A percentile compares a stretch with the other conserved stretches of the same genome.
Conservation (phyloP, 2,113 vertebrate species). For the Nothoprocta pentlandii region DNA sequence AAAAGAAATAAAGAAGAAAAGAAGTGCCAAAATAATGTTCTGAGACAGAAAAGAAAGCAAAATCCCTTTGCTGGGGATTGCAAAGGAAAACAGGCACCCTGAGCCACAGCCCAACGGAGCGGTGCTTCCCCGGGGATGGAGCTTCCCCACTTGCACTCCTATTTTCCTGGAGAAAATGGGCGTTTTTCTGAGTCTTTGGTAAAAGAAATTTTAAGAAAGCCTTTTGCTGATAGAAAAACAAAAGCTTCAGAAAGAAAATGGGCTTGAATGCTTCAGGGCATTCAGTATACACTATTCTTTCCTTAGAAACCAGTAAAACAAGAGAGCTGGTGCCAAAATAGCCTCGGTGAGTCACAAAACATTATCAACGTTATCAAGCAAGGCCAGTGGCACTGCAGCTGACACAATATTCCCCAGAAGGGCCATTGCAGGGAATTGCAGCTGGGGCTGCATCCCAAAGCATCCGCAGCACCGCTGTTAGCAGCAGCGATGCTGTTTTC, state of each 20-base stretch:
- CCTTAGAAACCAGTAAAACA: background rate
- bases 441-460: no score
- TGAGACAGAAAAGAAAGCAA: background rate
- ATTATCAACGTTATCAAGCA: background rate
- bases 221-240: background rate
- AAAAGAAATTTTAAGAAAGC: background rate
- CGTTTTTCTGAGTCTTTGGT: background rate
- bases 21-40: background rate
- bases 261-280: background rate
- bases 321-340: constrained; percentile 1
- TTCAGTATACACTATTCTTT: background rate
- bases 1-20: background rate
- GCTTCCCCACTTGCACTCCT: background rate
- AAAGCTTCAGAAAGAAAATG: background rate
- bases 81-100: background rate
- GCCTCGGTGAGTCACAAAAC: background rate
- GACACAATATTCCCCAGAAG: background rate
- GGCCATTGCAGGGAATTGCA: background rate
- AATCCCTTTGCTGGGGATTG: background rate
- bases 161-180: background rate
- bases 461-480: background rate
- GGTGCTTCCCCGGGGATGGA: background rate
- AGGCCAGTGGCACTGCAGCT: background rate
- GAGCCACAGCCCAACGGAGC: background rate
- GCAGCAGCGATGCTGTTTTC: rapidly evolving